Conservation (phyloP, 2,113 vertebrate species). For the Hemichromis elongatus region DNA sequence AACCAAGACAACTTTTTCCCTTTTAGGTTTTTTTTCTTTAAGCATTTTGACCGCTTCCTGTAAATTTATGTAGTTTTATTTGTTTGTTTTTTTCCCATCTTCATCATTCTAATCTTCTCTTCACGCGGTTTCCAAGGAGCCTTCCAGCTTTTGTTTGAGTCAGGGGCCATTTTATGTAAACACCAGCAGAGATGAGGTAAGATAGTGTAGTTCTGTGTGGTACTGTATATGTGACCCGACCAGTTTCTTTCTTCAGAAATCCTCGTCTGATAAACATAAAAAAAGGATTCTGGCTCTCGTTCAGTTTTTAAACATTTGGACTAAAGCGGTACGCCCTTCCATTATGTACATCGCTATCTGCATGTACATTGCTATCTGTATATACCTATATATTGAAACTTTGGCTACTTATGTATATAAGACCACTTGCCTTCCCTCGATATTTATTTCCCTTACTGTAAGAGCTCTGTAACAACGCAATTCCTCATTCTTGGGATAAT, state of each 20-base stretch:
- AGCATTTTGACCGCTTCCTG: background rate
- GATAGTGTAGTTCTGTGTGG: constrained; percentile 12
- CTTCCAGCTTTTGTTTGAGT: constrained; percentile 33
- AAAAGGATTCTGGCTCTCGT: background rate
- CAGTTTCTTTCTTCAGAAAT: constrained; percentile 5
- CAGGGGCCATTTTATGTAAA: constrained; percentile 35
- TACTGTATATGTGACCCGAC: background rate
- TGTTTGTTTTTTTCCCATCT: background rate
- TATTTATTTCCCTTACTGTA: too few relatives aligned
- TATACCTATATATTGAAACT: too few relatives aligned
- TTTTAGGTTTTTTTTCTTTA: background rate
- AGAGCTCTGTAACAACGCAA: too few relatives aligned
- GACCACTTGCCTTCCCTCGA: too few relatives aligned
- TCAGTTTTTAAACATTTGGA: background rate
- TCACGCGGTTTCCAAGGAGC: constrained; percentile 29
- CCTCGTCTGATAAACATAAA: constrained; percentile 13
- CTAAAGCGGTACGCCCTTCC: background rate
- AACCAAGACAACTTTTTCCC: background rate
- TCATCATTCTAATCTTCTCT: constrained; percentile 18
- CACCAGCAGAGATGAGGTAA: constrained; percentile 35
- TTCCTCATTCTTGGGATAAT: too few relatives aligned
- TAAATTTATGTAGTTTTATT: background rate
- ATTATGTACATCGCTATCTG: too few relatives aligned
- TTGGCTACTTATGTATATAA: too few relatives aligned
- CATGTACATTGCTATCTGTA: too few relatives aligned